Base-by-base conservation (phyloP, 1,140 invertebrate genomes). In the Mya arenaria region DNA sequence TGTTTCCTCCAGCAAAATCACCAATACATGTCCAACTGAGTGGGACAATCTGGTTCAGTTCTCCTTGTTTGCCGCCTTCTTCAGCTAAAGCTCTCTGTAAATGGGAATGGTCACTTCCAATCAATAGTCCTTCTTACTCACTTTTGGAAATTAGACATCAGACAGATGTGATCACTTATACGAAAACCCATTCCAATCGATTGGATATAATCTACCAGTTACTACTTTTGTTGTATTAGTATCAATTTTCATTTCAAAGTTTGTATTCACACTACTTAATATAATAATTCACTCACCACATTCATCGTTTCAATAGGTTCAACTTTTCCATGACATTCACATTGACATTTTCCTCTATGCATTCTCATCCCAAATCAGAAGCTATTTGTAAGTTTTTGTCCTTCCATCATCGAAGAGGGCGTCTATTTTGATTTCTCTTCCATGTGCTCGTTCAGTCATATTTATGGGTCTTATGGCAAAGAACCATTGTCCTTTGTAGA, bases 1-100 rank as follows among this genome's bases (percentile, higher is more conserved):
- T 75, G n/a, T 37, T 23, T 39, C 8, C 17, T 39, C 4, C 32
- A 4, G 32, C 10, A 4, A 75, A 13, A 37, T 41, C 28, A n/a
- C 56, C 73, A 3, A 77, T 39, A 41, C 71, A 74, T 4, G 71
- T 74, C 71, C 71, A 74, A 6, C 71, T 56, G 4, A 74, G 32
- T 36, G 71, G 71, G 73, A 48, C n/a, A 77, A 58, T 41, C 58
- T 37, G 2, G 73, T 60, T 37, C 23, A 56, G 71, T 41, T 74
- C 71, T 4, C 55, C 71, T 6, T 39, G 5, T 36, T 39, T 60
- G 5, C 71, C 71, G 23, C 8, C 28, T 4, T 58, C 55, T 60
- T 74, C 71, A 10, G 56, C n/a, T 4, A 74, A 23, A 6, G 71
- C 32, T 10, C 28, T 6, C 19, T 74, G 71, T 15, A 74, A 23